Base-by-base conservation (phyloP, 2,888 invertebrate species). In the Ophonus ardosiacus region DNA sequence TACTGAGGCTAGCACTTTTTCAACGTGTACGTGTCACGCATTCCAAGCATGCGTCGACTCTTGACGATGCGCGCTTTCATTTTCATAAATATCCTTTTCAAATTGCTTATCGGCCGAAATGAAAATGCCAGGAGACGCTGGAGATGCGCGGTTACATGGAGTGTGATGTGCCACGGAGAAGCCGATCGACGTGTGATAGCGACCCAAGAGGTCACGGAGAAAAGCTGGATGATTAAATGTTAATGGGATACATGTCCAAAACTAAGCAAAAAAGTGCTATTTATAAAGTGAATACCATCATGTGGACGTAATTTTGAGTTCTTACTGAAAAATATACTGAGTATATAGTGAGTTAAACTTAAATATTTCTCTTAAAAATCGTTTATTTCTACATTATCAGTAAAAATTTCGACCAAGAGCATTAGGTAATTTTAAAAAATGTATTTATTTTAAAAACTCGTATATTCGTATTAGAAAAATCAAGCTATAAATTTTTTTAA, bases 21-120 rank as follows among this genome's bases (percentile, higher is more conserved):
- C 43, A 51, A 51, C 10, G 24, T 5, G 21, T 88, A 89, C 89
- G 89, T 89, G 89, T 88, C 84, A 85, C 86, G 89, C 89, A 89
- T 89, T 88, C 31, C 21, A 78, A 78, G 56, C 15, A 7, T 78
- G n/a, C 51, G 56, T 80, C 59, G 78, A 57, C 78, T 24, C 56
- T 40, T 71, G 71, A 74, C 18, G 74, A 43, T 74, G 51, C 43
- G 61, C 79, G 61, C 89, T 89, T 89, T 89, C 89, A 89, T 89
- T 89, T 89, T 89, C 89, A 90, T 90, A 90, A 89, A 89, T 89
- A 88, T 89, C 89, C 89, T 88, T 89, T 89, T 89, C 89, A 89
- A 89, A 89, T 89, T 89, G 89, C 89, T 89, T 89, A 89, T 89
- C 89, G 89, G 87, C 87, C 87, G 84, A 86, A 89, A 88, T 89